phyloP scores from a whole-genome alignment of 2,888 invertebrate genomes.

The Labia minor region DNA sequence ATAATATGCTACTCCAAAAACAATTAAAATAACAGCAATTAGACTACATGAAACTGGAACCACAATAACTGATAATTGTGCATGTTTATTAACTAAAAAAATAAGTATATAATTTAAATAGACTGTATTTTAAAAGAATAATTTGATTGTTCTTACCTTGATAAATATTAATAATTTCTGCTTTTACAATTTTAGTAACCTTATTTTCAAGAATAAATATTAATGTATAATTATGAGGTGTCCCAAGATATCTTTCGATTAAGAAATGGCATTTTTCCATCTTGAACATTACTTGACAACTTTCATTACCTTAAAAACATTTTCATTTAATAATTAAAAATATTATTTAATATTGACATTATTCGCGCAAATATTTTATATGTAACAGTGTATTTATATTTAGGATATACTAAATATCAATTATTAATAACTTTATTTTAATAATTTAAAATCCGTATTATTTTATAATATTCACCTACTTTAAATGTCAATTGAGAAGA shows the following conservation, averaged over 20 bases:
- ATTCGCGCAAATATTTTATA: no score
- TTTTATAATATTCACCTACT: no score
- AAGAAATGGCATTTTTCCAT: slow-evolving; percentile 46
- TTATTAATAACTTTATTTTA: no score
- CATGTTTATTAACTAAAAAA: slow-evolving; percentile 57
- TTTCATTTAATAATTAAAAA: background rate
- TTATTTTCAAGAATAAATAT: slow-evolving; percentile 68
- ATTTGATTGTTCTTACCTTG: slow-evolving; percentile 49
- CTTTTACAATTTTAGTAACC: slow-evolving; percentile 54
- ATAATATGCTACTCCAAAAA: slow-evolving; percentile 81
- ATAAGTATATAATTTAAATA: no score
- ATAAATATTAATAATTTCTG: slow-evolving; percentile 68
- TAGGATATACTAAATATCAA: no score
- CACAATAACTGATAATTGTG: slow-evolving; percentile 77
- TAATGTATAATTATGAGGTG: slow-evolving; percentile 62
- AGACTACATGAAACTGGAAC: slow-evolving; percentile 75
- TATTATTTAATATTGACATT: no score
- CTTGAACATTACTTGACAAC: slow-evolving; percentile 40
- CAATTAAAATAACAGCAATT: slow-evolving; percentile 67
- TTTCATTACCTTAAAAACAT: slow-evolving; percentile 41
- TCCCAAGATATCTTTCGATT: slow-evolving; percentile 56
- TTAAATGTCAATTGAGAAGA: no score
- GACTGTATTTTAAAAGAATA: no score
- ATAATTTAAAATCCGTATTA: no score
- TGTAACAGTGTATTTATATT: background rate